Percentiles rank a stretch among this genome's conserved stretches.
These are phyloP conservation scores for Clarias pachynema DNA, from an alignment of 2,797 vertebrate genomes.

Conservation along the genomic window DNA sequence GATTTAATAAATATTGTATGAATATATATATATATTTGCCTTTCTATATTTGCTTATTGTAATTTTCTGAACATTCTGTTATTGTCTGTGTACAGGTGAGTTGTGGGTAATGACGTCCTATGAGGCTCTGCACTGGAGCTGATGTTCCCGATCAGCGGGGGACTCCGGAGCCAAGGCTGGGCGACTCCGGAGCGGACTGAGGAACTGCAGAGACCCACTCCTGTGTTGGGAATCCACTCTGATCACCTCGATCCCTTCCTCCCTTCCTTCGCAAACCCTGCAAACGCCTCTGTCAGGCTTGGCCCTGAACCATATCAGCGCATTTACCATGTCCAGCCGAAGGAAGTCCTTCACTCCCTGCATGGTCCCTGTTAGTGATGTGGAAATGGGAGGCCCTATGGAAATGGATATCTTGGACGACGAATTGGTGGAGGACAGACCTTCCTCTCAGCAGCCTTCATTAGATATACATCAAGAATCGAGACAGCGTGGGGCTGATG, in stretches of 20 bases:
- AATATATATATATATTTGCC: neutral
- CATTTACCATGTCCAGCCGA: constrained; percentile 86
- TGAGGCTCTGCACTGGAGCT: constrained; percentile 73
- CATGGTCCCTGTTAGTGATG: constrained; percentile 83
- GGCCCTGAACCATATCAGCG: constrained; percentile 51
- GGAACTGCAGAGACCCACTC: constrained; percentile 52
- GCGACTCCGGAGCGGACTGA: constrained; percentile 70
- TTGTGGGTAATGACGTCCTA: constrained; percentile 74
- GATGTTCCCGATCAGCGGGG: constrained; percentile 74
- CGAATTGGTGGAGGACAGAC: constrained; percentile 57
- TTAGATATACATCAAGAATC: constrained; percentile 10
- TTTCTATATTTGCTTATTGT: neutral
- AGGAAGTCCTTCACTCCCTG: constrained; percentile 91
- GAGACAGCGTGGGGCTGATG: constrained; percentile 46
- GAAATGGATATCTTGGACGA: constrained; percentile 69
- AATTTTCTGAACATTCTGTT: neutral
- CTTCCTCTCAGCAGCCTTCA: constrained; percentile 53
- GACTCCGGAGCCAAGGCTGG: constrained; percentile 69
- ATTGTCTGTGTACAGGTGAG: constrained; percentile 59
- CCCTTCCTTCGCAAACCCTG: constrained; percentile 49
- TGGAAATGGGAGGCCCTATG: constrained; percentile 69
- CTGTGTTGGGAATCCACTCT: constrained; percentile 55
- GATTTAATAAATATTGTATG: neutral
- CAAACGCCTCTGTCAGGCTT: constrained; percentile 51
- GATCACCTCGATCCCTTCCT: constrained; percentile 54